Base-by-base conservation (phyloP, 2,888 invertebrate genomes). In the Patella pellucida region DNA sequence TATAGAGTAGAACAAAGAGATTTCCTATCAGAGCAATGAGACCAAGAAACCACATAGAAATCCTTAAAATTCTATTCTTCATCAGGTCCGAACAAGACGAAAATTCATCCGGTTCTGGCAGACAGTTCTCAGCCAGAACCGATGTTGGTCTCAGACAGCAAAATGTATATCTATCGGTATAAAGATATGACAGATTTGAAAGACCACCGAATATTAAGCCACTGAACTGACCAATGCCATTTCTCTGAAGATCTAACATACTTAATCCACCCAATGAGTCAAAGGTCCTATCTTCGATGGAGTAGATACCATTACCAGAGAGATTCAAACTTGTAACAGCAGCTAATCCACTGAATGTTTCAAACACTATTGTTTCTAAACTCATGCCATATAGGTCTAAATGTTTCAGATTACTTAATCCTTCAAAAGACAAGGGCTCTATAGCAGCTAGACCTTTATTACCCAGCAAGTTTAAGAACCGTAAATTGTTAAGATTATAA, bases 51-150 rank as follows among this genome's bases (percentile, higher is more conserved):
- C 83, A 85, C 52, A 85, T 75, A 23, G 80, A 75, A 1, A 75
- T 75, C 31, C 82, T 70, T 14, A 84, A 73, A n/a, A 77, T 70
- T 12, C 76, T 70, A 50, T 82, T 76, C 27, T 76, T 76, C 79
- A 86, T 81, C 23, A 86, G 78, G 68, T 86, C 83, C 23, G 74
- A 77, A 71, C 86, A 85, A 12, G 85, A 84, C 23, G 83, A 81
- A 73, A 84, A 76, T 12, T 74, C 74, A 75, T 83, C 81, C 19
- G 82, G 79, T 41, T 80, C 75, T 67, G 82, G 70, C 68, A 72
- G 54, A 71, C 81, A 80, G 0, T 71, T 72, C 4, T 74, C 15
- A 23, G n/a, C 71, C 7, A 72, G 74, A 23, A 74, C 54, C 15
- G n/a, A n/a, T 3, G 54, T 41, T n/a, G 12, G 76, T 75, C 1